Evolutionary conservation across 1,140 invertebrate species (phyloP).

Genomic region (Neodiprion virginianus): DNA sequence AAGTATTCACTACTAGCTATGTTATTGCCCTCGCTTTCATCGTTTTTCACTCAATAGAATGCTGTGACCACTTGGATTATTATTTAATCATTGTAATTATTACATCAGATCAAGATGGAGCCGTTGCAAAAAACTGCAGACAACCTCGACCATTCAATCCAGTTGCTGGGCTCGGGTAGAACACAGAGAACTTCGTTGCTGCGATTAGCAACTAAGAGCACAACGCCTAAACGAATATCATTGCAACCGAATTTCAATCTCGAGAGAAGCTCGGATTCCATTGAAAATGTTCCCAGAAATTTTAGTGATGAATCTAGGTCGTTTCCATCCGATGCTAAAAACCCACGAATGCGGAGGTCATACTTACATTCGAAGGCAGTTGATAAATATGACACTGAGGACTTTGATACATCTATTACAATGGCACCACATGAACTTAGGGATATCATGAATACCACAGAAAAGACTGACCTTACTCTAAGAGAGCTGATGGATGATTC

Average conservation of each 20-base stretch:
- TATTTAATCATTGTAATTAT: too few species aligned
- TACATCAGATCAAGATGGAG: conserved; percentile 27
- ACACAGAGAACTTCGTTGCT: conserved; percentile 37
- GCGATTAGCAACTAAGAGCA: conserved; percentile 38
- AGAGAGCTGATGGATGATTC: conserved; percentile 57
- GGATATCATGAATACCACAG: conserved; percentile 39
- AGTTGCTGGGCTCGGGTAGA: conserved; percentile 33
- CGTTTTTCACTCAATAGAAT: too few species aligned
- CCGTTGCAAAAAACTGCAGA: conserved; percentile 21
- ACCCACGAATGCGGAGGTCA: conserved; percentile 6
- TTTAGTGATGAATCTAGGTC: conserved; percentile 8
- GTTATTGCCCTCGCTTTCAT: too few species aligned
- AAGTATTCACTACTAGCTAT: too few species aligned
- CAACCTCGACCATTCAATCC: conserved; percentile 33
- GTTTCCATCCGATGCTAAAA: conserved; percentile 10
- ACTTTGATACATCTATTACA: conserved; percentile 42
- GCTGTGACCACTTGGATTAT: too few species aligned
- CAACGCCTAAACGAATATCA: conserved; percentile 32
- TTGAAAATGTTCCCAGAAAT: conserved; percentile 16
- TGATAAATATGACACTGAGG: conserved; percentile 16
- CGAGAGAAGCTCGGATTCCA: conserved; percentile 9
- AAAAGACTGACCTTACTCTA: conserved; percentile 44
- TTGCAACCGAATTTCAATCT: conserved; percentile 26
- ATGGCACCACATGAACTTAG: conserved; percentile 45
- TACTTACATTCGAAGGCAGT: not conserved